Conservation (phyloP, 2,113 vertebrate genomes). For the Puntigrus tetrazona region DNA sequence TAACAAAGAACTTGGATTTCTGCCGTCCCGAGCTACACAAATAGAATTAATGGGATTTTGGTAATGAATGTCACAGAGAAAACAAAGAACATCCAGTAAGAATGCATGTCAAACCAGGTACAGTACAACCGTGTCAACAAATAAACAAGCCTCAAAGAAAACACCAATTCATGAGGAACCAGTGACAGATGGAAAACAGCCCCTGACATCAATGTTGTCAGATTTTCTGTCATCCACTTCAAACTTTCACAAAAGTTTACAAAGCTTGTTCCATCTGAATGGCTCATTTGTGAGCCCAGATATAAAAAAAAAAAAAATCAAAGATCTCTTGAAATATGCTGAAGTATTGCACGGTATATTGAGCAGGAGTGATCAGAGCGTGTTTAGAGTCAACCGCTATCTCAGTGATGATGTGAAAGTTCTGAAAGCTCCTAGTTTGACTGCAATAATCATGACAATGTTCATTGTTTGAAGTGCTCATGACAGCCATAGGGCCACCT, state of each 20-base stretch:
- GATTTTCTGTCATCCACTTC: constrained; percentile 25
- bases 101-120: constrained; percentile 30
- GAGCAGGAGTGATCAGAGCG: neutral
- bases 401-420: neutral
- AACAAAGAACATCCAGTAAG: neutral
- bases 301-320: too few relatives aligned
- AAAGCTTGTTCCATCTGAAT: constrained; percentile 21
- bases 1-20: neutral
- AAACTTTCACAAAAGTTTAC: constrained; percentile 21
- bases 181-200: constrained; percentile 40
- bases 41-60: neutral
- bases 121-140: neutral
- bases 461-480: neutral
- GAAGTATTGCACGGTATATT: neutral
- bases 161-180: constrained; percentile 18
- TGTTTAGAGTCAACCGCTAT: neutral
- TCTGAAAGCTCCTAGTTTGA: constrained; percentile 15
- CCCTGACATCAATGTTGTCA: constrained; percentile 22
- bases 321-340: neutral
- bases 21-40: neutral
- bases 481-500: neutral
- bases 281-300: constrained; percentile 14
- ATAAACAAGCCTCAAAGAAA: constrained; percentile 32
- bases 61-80: constrained; percentile 16
- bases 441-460: constrained; percentile 32